Conservation (phyloP, 2,113 vertebrate genomes). For the Ptilonorhynchus violaceus region DNA sequence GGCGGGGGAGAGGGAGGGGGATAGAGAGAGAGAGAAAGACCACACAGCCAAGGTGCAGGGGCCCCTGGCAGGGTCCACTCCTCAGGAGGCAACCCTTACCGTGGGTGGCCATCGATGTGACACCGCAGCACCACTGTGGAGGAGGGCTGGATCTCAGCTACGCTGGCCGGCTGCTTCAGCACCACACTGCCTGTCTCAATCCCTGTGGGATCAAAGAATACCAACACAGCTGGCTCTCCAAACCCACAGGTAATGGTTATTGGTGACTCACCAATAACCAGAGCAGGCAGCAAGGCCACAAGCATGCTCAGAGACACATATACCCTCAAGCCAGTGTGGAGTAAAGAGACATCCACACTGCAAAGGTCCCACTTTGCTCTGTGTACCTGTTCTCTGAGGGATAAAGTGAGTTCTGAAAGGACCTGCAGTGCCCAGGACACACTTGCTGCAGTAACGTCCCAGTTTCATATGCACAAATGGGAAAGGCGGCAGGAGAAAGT, state of each 20-base stretch:
- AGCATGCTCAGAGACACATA: neutral
- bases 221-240: neutral
- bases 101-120: conserved; percentile 93
- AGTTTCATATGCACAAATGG: accelerated
- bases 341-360: neutral
- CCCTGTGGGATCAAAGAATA: conserved; percentile 74
- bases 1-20: neutral
- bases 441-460: neutral
- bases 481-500: neutral
- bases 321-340: neutral
- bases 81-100: conserved; percentile 77
- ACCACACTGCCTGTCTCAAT: conserved; percentile 88
- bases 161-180: conserved; percentile 83
- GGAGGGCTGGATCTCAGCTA: conserved; percentile 87
- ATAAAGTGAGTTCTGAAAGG: neutral
- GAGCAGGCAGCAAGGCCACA: neutral
- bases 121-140: conserved; percentile 85
- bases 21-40: neutral
- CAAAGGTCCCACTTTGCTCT: neutral
- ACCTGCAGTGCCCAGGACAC: neutral
- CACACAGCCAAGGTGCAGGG: neutral
- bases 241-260: neutral
- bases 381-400: neutral
- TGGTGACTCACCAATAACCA: neutral
- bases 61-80: neutral